Base-by-base conservation (phyloP, 2,113 vertebrate genomes). In the Dicerorhinus sumatrensis region DNA sequence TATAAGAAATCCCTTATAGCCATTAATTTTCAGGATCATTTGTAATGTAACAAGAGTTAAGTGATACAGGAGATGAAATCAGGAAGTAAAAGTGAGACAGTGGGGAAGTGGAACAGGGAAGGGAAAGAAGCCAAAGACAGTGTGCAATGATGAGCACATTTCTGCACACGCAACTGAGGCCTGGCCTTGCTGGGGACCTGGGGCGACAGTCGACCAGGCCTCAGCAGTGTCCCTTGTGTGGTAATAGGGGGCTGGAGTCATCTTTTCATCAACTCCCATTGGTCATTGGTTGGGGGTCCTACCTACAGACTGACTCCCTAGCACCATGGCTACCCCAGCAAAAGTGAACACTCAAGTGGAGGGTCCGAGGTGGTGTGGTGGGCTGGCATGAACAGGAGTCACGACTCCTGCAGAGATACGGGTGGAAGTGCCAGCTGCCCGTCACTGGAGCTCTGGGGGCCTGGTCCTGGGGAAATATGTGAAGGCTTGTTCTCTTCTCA, bases 201-300 rank as follows among this genome's bases (percentile, higher is more conserved):
- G 6, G 9, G 1, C 10, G 14, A 17, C 4, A 11, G 11, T 27
- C 18, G 3, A 69, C 1, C 16, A 48, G 2, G 14, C n/a, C 25
- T 62, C 36, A n/a, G 25, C n/a, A 10, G 20, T 36, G 14, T n/a
- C 56, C 2, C 9, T 20, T 6, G 10, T 75, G 58, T 13, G 6
- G 3, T 9, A 46, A 29, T 14, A 65, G 13, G 11, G 36, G 65
- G 10, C 27, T 12, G 25, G 60, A 33, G 3, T 21, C 17, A 79
- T 6, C 70, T 21, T 62, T 27, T 62, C 8, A 31, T 8, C 31
- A 25, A 20, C 5, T 42, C 13, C 31, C 9, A 31, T 13, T 70
- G 23, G 17, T 31, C 46, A 42, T 62, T 23, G 10, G 42, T 58
- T 39, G 58, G 5, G 27, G 21, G 39, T n/a, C 3, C 60, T 77